Conservation (phyloP, 2,113 vertebrate genomes). For the Cottus gobio region DNA sequence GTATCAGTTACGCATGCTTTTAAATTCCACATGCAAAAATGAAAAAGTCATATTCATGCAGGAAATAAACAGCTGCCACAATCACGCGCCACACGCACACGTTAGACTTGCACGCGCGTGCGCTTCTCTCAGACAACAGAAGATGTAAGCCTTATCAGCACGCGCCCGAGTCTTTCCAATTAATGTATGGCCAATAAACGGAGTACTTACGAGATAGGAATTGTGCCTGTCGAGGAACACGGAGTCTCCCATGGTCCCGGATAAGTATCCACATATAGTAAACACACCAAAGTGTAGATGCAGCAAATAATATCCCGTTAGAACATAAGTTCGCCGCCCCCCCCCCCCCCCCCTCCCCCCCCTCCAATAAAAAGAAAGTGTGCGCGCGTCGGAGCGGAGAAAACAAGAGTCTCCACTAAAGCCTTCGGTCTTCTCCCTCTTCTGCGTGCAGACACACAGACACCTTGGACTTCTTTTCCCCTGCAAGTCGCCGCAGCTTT, state of each 20-base stretch:
- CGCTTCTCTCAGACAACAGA: not conserved
- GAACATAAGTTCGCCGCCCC: conserved; percentile 18
- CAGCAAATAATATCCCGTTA: conserved; percentile 40
- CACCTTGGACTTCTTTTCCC: not conserved
- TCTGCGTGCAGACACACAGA: conserved; percentile 3
- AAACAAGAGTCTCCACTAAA: conserved; percentile 17
- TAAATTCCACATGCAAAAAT: not conserved
- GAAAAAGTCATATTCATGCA: not conserved
- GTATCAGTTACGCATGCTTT: not conserved
- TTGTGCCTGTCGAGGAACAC: conserved; percentile 87
- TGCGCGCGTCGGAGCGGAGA: conserved; percentile 12
- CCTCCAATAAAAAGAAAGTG: conserved; percentile 7
- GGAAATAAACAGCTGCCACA: conserved; percentile 25
- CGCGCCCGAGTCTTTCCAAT: not conserved
- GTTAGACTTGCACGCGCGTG: not conserved
- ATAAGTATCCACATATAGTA: conserved; percentile 78
- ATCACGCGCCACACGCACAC: not conserved
- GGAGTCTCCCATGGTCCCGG: conserved; percentile 86
- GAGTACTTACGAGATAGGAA: conserved; percentile 89
- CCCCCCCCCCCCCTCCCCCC: not conserved
- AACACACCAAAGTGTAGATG: conserved; percentile 25
- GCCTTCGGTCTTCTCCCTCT: conserved; percentile 25
- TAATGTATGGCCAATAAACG: conserved; percentile 33
- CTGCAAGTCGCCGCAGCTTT: conserved; percentile 1
- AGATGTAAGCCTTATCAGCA: conserved; percentile 7